phyloP scores from a whole-genome alignment of 1,140 invertebrate genomes.

The Drosophila nigrodunni region DNA sequence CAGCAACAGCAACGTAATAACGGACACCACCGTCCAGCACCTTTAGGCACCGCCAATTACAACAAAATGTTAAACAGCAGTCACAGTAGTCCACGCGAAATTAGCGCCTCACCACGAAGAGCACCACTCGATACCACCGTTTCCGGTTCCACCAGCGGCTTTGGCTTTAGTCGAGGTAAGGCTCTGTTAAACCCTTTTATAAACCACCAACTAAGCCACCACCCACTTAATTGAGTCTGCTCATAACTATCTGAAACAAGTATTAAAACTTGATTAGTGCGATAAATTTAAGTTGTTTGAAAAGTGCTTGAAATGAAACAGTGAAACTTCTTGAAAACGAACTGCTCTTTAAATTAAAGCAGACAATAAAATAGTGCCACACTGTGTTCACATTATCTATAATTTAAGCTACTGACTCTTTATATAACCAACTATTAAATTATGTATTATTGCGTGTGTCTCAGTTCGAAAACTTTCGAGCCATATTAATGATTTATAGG shows the following conservation, averaged over 20 bases:
- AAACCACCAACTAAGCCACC: background rate
- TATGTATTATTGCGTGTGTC: too few species aligned
- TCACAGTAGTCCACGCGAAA: slow-evolving; percentile 73
- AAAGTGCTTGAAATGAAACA: background rate
- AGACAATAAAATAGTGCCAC: too few species aligned
- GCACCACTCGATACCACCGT: slow-evolving; percentile 74
- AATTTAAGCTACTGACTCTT: too few species aligned
- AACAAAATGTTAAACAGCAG: slow-evolving; percentile 73
- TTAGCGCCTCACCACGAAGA: slow-evolving; percentile 68
- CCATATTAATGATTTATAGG: too few species aligned
- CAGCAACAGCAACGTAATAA: slow-evolving; percentile 40
- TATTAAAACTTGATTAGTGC: background rate
- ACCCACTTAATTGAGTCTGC: background rate
- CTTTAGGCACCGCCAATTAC: slow-evolving; percentile 30
- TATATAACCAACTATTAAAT: too few species aligned
- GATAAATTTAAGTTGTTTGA: background rate
- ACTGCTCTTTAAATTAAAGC: background rate
- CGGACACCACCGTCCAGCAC: slow-evolving; percentile 47
- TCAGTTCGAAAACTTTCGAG: too few species aligned
- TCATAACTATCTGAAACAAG: slow-evolving; percentile 1
- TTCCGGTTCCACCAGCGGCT: slow-evolving; percentile 75
- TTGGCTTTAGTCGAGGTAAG: slow-evolving; percentile 83
- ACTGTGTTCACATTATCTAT: too few species aligned
- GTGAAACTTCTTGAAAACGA: background rate
- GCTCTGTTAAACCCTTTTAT: background rate